Evolutionary conservation across 2,797 vertebrate species (phyloP).

Genomic region (Myripristis jacobus): DNA sequence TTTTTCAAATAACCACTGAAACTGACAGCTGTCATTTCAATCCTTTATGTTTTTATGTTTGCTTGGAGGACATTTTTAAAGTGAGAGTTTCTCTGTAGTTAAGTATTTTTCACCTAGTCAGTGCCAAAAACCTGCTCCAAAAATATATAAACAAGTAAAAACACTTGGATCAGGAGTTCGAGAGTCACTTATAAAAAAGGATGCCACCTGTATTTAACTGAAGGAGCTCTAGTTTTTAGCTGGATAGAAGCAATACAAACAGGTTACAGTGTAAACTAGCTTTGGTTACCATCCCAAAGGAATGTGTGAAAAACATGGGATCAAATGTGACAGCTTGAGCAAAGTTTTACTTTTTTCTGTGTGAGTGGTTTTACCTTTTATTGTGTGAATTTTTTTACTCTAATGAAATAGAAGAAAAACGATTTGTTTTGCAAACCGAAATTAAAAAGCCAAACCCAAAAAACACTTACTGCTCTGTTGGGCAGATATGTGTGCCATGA

Average conservation of each 20-base stretch:
- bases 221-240: neutral
- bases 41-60: too few relatives aligned
- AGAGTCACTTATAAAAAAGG: neutral
- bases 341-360: neutral
- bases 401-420: too few relatives aligned
- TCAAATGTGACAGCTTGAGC: neutral
- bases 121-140: neutral
- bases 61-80: neutral
- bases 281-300: neutral
- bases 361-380: too few relatives aligned
- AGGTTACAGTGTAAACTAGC: slow-evolving; percentile 11
- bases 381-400: too few relatives aligned
- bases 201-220: neutral
- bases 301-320: slow-evolving; percentile 1
- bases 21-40: neutral
- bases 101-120: slow-evolving; percentile 1
- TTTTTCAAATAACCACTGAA: neutral
- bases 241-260: neutral
- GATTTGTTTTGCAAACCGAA: neutral
- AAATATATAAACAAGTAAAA: neutral
- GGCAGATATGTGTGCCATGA: slow-evolving; percentile 3
- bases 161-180: neutral
- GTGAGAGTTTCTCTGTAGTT: neutral
- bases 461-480: neutral
- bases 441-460: neutral